A percentile compares a stretch with the other conserved stretches of the same genome.
These are phyloP conservation scores for Dusona sp. DNA, from an alignment of 2,888 invertebrate genomes.

Conservation along the genomic window DNA sequence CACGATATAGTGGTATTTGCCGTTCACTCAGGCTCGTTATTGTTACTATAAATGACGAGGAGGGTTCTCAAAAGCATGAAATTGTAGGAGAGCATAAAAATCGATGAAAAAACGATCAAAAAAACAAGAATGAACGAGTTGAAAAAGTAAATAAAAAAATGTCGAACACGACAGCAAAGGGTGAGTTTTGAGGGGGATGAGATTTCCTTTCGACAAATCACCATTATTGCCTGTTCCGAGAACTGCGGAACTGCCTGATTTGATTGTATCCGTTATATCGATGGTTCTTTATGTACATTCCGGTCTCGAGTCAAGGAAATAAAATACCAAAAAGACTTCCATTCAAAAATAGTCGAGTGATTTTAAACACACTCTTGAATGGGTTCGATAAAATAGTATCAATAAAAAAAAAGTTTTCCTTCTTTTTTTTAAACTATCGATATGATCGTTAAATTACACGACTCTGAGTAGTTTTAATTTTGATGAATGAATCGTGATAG, in stretches of 20 bases:
- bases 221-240: slow-evolving; percentile 24
- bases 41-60: not conserved
- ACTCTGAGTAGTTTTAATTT: not conserved
- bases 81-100: not conserved
- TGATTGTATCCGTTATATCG: not conserved
- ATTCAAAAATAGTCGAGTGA: not conserved
- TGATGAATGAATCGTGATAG: slow-evolving; percentile 32
- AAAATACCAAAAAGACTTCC: not conserved
- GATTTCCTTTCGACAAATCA: slow-evolving; percentile 13
- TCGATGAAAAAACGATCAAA: not conserved
- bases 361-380: not conserved
- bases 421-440: not conserved
- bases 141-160: not conserved
- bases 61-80: not conserved
- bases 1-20: not conserved
- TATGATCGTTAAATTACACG: not conserved
- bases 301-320: slow-evolving; percentile 9
- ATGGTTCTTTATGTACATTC: slow-evolving; percentile 7
- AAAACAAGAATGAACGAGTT: not conserved
- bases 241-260: slow-evolving; percentile 20
- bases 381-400: not conserved
- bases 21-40: not conserved
- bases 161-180: not conserved
- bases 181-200: not conserved
- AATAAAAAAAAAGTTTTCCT: not conserved